A percentile compares a stretch with the other conserved stretches of the same genome.
phyloP scores from a whole-genome alignment of 1,140 invertebrate species.

The Laupala kohalensis region DNA sequence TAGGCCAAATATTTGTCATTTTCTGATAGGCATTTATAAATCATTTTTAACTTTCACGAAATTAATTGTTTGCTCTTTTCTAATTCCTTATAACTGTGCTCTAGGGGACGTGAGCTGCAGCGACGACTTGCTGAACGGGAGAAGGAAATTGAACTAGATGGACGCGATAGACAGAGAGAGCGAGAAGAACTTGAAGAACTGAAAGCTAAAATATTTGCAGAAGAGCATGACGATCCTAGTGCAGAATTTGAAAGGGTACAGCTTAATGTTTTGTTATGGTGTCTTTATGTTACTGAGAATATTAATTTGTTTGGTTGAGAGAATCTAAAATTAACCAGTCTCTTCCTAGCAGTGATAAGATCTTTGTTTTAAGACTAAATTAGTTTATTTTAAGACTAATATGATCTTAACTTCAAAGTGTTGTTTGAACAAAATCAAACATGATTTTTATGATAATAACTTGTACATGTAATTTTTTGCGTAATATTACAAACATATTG shows the following conservation, averaged over 20 bases:
- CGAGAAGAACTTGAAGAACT: slow-evolving; percentile 86
- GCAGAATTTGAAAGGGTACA: slow-evolving; percentile 64
- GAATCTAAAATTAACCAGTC: too few species aligned
- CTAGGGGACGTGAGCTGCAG: slow-evolving; percentile 72
- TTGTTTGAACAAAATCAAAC: too few species aligned
- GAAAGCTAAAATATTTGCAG: slow-evolving; percentile 65
- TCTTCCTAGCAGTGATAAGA: background rate
- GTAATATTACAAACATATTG: too few species aligned
- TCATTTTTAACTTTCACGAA: background rate
- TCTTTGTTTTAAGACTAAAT: background rate
- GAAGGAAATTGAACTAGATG: slow-evolving; percentile 83
- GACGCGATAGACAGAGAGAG: slow-evolving; percentile 76
- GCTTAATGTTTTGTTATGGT: background rate
- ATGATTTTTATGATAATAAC: too few species aligned
- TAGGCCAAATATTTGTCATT: too few species aligned
- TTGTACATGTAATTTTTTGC: too few species aligned
- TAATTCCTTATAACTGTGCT: slow-evolving; percentile 14
- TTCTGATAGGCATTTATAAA: background rate
- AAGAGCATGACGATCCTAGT: slow-evolving; percentile 65
- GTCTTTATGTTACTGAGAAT: too few species aligned
- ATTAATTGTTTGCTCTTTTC: background rate
- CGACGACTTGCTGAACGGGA: slow-evolving; percentile 78
- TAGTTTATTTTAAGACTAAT: background rate
- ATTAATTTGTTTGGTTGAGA: background rate
- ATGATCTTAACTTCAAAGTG: too few species aligned